Percentiles rank a stretch among this genome's conserved stretches.
These are phyloP conservation scores for Neuroterus valhalla DNA, from an alignment of 1,140 invertebrate genomes.

Conservation along the genomic window DNA sequence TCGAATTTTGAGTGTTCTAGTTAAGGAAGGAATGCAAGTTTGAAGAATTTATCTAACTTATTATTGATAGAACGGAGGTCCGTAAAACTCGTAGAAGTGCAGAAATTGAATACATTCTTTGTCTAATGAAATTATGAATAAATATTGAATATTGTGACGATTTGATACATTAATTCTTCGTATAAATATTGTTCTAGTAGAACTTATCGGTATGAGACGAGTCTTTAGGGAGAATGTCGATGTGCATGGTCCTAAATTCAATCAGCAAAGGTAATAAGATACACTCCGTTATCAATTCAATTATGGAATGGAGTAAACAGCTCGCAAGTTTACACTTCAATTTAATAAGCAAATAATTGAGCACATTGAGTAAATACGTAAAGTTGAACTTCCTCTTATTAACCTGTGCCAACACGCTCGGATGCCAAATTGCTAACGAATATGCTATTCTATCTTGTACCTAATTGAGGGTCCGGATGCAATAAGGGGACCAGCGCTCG, in stretches of 20 bases:
- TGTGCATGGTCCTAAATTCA: neutral
- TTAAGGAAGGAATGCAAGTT: too few species aligned
- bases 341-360: conserved; percentile 17
- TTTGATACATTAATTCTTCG: too few species aligned
- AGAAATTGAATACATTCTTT: too few species aligned
- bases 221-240: neutral
- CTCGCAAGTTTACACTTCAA: neutral
- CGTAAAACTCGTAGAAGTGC: too few species aligned
- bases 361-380: neutral
- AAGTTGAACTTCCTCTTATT: neutral
- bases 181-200: too few species aligned
- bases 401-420: neutral
- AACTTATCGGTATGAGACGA: conserved; percentile 6
- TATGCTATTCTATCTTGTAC: neutral
- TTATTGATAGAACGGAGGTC: too few species aligned
- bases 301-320: conserved; percentile 5
- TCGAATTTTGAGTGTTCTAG: too few species aligned
- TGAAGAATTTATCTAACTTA: too few species aligned
- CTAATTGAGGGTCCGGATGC: too few species aligned
- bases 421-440: neutral
- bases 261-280: conserved; percentile 13
- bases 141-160: too few species aligned
- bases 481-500: too few species aligned
- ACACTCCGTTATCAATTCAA: neutral
- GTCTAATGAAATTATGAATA: too few species aligned